Percentiles rank a stretch among this genome's conserved stretches.
Evolutionary conservation across 1,140 invertebrate species (phyloP).

Genomic region (Yoshiicerus persimilis): DNA sequence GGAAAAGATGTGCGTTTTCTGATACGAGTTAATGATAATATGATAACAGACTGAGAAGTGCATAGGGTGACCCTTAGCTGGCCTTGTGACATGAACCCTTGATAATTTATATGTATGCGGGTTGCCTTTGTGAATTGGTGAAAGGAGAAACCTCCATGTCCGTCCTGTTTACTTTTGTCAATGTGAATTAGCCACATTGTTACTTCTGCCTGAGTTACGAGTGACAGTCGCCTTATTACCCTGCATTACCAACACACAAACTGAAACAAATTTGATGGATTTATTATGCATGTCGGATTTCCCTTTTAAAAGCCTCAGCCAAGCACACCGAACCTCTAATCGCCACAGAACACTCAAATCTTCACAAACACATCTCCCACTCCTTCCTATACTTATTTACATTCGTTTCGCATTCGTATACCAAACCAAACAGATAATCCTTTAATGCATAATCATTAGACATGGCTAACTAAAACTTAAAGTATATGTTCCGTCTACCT

Average conservation of each 20-base stretch:
- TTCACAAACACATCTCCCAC: too few relatives aligned
- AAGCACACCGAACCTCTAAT: neutral
- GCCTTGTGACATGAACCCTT: neutral
- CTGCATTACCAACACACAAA: neutral
- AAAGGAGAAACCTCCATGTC: constrained; percentile 11
- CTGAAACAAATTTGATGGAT: constrained; percentile 12
- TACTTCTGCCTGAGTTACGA: neutral
- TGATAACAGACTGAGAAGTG: too few relatives aligned
- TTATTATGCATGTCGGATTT: constrained; percentile 14
- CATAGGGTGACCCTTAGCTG: too few relatives aligned
- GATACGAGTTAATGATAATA: too few relatives aligned
- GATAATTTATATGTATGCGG: neutral
- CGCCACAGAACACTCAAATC: neutral
- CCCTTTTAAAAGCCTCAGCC: neutral
- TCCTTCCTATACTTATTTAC: too few relatives aligned
- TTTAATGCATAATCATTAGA: neutral
- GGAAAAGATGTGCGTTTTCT: too few relatives aligned
- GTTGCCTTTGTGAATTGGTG: neutral
- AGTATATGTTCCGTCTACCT: neutral
- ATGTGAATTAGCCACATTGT: constrained; percentile 20
- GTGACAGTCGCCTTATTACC: neutral
- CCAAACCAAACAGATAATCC: neutral
- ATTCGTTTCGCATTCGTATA: neutral
- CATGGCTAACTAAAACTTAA: neutral
- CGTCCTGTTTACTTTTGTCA: constrained; percentile 16